These are phyloP conservation scores for Calephelis nemesis DNA, from an alignment of 1,140 invertebrate species.

Conservation along the genomic window DNA sequence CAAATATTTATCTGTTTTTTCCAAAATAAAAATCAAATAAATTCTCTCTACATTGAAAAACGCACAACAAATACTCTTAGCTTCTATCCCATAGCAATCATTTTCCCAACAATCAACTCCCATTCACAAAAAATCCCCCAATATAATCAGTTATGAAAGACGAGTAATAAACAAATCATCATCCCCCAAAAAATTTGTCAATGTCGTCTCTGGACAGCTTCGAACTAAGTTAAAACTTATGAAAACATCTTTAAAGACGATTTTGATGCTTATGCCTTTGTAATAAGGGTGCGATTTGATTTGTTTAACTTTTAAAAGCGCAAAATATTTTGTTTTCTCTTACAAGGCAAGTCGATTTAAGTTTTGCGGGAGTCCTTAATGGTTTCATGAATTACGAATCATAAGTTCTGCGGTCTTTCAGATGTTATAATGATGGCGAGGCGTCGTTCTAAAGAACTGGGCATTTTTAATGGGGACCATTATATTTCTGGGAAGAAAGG, in stretches of 20 bases:
- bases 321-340: constrained; percentile 38
- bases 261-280: background rate
- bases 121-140: constrained; percentile 3
- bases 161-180: constrained; percentile 45
- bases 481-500: constrained; percentile 8
- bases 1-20: too few relatives aligned
- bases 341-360: constrained; percentile 64
- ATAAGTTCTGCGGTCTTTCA: constrained; percentile 41
- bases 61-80: too few relatives aligned
- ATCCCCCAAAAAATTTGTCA: constrained; percentile 41
- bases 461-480: background rate
- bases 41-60: too few relatives aligned
- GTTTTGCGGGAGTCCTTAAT: constrained; percentile 53
- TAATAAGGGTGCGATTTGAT: constrained; percentile 23
- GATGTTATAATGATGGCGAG: constrained; percentile 44
- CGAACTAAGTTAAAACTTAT: background rate
- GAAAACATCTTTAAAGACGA: background rate
- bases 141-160: constrained; percentile 20
- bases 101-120: constrained; percentile 1
- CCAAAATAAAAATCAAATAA: too few relatives aligned
- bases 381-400: constrained; percentile 58
- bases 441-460: constrained; percentile 14
- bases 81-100: too few relatives aligned
- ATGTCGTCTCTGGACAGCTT: constrained; percentile 35
- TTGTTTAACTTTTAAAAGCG: constrained; percentile 4